phyloP scores from a whole-genome alignment of 2,113 vertebrate genomes.

The Mohoua ochrocephala region DNA sequence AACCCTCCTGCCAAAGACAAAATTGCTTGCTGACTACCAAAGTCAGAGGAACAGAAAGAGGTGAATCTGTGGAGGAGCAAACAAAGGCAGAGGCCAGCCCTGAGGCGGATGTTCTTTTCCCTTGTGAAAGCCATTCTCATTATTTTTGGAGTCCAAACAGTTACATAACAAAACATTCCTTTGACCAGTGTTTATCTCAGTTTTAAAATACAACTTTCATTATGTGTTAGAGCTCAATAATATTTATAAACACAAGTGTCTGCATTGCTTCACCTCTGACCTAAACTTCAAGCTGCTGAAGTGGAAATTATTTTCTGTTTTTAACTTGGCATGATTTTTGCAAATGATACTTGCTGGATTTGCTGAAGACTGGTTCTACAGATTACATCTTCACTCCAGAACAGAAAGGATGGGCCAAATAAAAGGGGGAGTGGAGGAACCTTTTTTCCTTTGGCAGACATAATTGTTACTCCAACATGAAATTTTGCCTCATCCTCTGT shows the following conservation, averaged over 20 bases:
- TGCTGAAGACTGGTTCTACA: slow-evolving; percentile 42
- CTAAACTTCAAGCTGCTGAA: slow-evolving; percentile 67
- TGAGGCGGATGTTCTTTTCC: background rate
- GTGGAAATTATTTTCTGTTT: slow-evolving; percentile 62
- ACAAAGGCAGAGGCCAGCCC: background rate
- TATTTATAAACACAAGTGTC: slow-evolving; percentile 65
- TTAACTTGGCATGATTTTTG: slow-evolving; percentile 41
- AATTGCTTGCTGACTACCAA: background rate
- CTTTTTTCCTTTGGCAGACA: slow-evolving; percentile 17
- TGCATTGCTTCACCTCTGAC: slow-evolving; percentile 54
- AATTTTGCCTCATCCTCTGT: slow-evolving; percentile 47
- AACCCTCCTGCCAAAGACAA: background rate
- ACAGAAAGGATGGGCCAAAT: background rate
- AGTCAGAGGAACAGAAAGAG: background rate
- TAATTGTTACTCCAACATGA: slow-evolving; percentile 30
- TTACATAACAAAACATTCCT: slow-evolving; percentile 33
- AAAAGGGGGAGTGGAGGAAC: background rate
- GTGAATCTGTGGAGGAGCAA: background rate
- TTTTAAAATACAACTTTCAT: slow-evolving; percentile 62
- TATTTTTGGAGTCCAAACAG: slow-evolving; percentile 1
- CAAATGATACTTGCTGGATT: slow-evolving; percentile 45
- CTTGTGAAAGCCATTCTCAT: background rate
- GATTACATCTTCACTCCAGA: slow-evolving; percentile 54
- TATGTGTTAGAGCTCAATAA: slow-evolving; percentile 51
- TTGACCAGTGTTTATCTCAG: slow-evolving; percentile 12